These are phyloP conservation scores for Anarsia innoxiella DNA, from an alignment of 2,888 invertebrate genomes.

Conservation along the genomic window DNA sequence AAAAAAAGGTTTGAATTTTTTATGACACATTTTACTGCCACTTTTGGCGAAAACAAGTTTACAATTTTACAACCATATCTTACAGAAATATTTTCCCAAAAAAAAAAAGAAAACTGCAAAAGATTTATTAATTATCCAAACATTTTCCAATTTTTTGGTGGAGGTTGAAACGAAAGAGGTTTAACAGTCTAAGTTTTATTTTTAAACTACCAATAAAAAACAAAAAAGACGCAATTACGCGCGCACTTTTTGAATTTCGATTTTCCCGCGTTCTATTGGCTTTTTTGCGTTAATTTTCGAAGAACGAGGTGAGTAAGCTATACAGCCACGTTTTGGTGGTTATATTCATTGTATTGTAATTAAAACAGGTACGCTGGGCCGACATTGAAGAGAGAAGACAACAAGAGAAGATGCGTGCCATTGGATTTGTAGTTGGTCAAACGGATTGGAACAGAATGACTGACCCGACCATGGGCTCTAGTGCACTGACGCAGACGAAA, in stretches of 20 bases:
- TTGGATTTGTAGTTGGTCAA: slow-evolving; percentile 97
- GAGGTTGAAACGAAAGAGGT: too few species aligned
- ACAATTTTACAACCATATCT: slow-evolving; percentile 33
- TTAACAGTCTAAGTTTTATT: too few species aligned
- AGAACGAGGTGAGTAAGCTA: neutral
- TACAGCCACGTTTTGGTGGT: neutral
- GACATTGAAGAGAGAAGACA: slow-evolving; percentile 95
- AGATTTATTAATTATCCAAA: too few species aligned
- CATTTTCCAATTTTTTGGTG: too few species aligned
- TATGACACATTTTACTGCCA: too few species aligned
- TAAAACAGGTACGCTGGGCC: slow-evolving; percentile 95
- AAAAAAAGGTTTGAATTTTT: too few species aligned
- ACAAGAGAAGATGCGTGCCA: slow-evolving; percentile 94
- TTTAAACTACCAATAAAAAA: too few species aligned
- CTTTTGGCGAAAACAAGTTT: too few species aligned
- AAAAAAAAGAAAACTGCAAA: too few species aligned
- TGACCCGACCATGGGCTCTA: slow-evolving; percentile 91
- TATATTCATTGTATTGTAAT: slow-evolving; percentile 56
- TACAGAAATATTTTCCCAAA: too few species aligned
- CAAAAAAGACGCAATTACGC: too few species aligned
- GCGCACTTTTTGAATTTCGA: too few species aligned
- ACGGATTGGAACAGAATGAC: slow-evolving; percentile 98
- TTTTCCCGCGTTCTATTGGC: neutral
- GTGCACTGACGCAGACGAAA: slow-evolving; percentile 95
- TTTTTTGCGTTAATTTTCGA: neutral